Evolutionary conservation across 64 coral and sea anemone species (phyloP).

Genomic region (Hydrozoanthus tunicans): DNA sequence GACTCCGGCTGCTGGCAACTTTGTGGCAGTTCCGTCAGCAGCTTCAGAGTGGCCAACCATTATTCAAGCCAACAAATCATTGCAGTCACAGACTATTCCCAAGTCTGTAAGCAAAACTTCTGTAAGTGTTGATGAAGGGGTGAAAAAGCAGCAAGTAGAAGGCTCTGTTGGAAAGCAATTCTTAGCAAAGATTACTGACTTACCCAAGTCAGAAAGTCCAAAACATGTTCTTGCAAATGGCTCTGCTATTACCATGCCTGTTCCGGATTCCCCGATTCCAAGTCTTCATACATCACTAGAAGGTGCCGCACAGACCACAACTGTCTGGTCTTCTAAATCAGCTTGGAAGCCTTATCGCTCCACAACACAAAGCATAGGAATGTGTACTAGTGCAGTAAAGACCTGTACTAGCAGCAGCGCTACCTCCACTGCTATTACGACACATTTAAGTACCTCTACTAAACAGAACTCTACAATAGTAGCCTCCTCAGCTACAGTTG

Average conservation of each 20-base stretch:
- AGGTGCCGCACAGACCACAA: conserved; percentile 49
- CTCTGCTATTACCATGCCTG: background rate
- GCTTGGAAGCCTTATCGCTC: conserved; percentile 86
- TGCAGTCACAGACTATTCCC: conserved; percentile 6
- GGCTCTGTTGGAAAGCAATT: background rate
- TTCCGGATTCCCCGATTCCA: background rate
- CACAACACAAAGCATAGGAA: conserved; percentile 77
- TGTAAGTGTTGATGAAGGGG: background rate
- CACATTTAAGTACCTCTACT: background rate
- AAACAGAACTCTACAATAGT: background rate
- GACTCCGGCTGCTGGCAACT: conserved; percentile 70
- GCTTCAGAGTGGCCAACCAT: conserved; percentile 97
- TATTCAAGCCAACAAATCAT: conserved; percentile 79
- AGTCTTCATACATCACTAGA: background rate
- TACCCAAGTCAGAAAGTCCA: background rate
- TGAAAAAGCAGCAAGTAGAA: conserved; percentile 6
- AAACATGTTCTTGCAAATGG: background rate
- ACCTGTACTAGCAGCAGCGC: conserved; percentile 67
- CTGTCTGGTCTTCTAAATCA: conserved; percentile 46
- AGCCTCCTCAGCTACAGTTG: background rate
- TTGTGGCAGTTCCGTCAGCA: conserved; percentile 74
- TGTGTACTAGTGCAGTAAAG: conserved; percentile 85
- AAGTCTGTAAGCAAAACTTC: conserved; percentile 19
- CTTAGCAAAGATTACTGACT: background rate
- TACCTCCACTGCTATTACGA: conserved; percentile 37